Evolutionary conservation across 2,113 vertebrate genomes (phyloP), one percentile per base, ranked within the genome.

Genomic region (Gnathonemus longibarbis): DNA sequence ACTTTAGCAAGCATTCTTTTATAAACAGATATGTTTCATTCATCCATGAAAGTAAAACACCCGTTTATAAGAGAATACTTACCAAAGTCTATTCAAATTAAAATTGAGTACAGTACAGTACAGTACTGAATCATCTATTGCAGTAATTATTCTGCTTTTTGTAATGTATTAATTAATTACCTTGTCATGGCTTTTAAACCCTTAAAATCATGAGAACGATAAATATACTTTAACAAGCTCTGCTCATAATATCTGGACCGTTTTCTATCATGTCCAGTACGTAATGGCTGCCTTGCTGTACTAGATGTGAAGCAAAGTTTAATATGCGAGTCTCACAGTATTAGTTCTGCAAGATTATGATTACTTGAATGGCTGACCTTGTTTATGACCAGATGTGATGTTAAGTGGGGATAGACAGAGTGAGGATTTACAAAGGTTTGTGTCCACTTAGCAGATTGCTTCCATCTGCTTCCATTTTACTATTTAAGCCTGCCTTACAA

Each of bases 401-500:
- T 87, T 52, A 87, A 87, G 49, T 35, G 48, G 85, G 85, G 6
- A 53, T 87, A 53, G n/a, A 19, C 13, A 42, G 35, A 80, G 74
- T 42, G 74, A 39, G 48, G 85, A 53, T 53, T 87, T 87, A 52
- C 50, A 87, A 87, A 87, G 85, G 49, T 52, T 87, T 49, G 11
- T 87, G 84, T 87, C 85, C n/a, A 52, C 19, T 56, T 87, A 52
- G 85, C 85, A 35, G 49, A 5, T 35, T 50, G 48, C n/a, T 87
- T 87, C 48, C 85, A 87, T 87, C 85, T 87, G 85, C 27, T 87
- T 88, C 49, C 1, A 80, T 89, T 83, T 93, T 90, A 92, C 91
- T 91, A 90, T 92, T 92, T 92, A 88, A 89, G 91, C 91, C 91
- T 52, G 66, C 50, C 88, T 89, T 89, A 88, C 7, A 46, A 92